Evolutionary conservation across 2,888 invertebrate genomes (phyloP).

Genomic region (Pterobdella sp.): DNA sequence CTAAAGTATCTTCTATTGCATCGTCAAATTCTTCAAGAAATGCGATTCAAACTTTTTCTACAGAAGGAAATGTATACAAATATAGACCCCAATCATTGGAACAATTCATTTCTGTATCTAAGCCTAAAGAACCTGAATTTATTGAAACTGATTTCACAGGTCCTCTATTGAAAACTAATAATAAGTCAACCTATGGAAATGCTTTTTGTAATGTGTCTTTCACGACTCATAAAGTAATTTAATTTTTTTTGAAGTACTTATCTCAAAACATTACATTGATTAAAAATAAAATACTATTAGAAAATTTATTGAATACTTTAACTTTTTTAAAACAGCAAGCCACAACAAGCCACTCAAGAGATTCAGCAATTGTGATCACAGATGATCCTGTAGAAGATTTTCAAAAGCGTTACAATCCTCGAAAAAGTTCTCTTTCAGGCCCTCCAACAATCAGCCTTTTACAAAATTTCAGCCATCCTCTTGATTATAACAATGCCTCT

Average conservation of each 20-base stretch:
- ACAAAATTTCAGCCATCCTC: no score
- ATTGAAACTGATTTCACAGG: conserved; percentile 31
- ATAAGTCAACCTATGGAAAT: neutral
- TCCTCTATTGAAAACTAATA: neutral
- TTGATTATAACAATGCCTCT: neutral
- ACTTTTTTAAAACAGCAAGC: no score
- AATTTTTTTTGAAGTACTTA: no score
- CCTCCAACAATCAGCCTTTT: no score
- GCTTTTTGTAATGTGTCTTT: neutral
- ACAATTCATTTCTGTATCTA: neutral
- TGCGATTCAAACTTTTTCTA: neutral
- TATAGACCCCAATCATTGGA: neutral
- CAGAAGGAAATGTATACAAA: neutral
- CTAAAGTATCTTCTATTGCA: neutral
- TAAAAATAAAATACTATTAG: no score
- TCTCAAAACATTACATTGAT: no score
- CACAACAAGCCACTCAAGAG: no score
- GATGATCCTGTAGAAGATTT: no score
- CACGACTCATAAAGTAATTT: neutral
- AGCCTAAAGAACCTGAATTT: conserved; percentile 24
- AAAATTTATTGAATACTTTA: no score
- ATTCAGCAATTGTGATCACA: no score
- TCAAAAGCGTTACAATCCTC: no score
- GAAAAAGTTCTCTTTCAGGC: no score
- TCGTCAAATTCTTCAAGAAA: neutral